phyloP scores from a whole-genome alignment of 2,888 invertebrate species.

The Troides oblongomaculatus region DNA sequence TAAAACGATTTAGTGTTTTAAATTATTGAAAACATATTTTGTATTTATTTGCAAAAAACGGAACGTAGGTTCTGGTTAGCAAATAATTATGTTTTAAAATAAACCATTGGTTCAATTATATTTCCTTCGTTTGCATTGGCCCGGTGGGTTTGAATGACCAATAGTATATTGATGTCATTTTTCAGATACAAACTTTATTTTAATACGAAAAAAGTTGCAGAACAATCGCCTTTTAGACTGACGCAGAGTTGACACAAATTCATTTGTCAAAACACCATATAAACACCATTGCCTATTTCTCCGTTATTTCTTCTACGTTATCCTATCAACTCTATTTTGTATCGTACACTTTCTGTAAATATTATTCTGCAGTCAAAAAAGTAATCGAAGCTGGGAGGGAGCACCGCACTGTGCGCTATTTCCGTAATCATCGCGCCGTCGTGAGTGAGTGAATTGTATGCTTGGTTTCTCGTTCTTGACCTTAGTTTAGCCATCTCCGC shows the following conservation, averaged over 20 bases:
- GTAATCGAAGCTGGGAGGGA: constrained; percentile 25
- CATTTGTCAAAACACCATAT: constrained; percentile 75
- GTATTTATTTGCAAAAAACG: not conserved
- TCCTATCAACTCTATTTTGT: constrained; percentile 54
- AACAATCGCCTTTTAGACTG: constrained; percentile 44
- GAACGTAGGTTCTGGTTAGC: not conserved
- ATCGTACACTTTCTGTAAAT: constrained; percentile 45
- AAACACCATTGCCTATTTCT: constrained; percentile 60
- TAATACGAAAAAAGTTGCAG: constrained; percentile 22
- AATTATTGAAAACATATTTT: not conserved
- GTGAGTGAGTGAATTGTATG: constrained; percentile 53
- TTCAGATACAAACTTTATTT: constrained; percentile 14
- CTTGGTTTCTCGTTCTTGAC: constrained; percentile 63
- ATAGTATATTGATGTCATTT: constrained; percentile 19
- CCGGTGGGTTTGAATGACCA: constrained; percentile 13
- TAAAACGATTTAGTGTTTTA: not conserved
- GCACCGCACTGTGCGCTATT: constrained; percentile 31
- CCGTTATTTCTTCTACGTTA: constrained; percentile 68
- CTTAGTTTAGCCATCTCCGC: constrained; percentile 60
- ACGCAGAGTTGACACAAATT: constrained; percentile 60
- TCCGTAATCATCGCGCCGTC: constrained; percentile 33
- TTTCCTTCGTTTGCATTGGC: constrained; percentile 15
- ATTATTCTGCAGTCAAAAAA: constrained; percentile 32
- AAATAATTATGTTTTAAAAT: not conserved
- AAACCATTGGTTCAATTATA: not conserved